These are phyloP conservation scores for Pachyramphus minor DNA, from an alignment of 2,113 vertebrate genomes.

Conservation along the genomic window DNA sequence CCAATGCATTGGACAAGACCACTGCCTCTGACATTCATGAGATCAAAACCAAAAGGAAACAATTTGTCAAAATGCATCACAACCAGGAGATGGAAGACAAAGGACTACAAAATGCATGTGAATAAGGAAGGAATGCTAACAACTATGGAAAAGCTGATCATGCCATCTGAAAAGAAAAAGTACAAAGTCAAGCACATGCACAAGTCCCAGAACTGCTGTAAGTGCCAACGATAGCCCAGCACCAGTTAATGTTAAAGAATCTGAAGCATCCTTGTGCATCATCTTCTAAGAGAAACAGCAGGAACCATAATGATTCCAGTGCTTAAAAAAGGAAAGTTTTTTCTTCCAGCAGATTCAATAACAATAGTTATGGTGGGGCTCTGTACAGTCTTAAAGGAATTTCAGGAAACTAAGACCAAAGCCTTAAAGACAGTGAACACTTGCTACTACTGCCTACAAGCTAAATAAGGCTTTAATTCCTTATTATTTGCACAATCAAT, in stretches of 20 bases:
- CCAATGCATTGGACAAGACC: neutral
- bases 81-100: neutral
- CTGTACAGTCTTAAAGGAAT: neutral
- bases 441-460: neutral
- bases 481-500: neutral
- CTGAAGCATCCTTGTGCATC: fast-evolving
- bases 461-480: neutral
- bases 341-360: neutral
- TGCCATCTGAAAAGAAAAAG: neutral
- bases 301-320: neutral
- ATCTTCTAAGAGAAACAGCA: neutral
- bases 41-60: neutral
- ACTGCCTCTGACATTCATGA: neutral
- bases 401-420: neutral
- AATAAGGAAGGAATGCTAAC: neutral
- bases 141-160: neutral
- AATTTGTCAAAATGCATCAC: neutral
- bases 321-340: neutral
- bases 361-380: neutral
- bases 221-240: neutral
- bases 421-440: neutral
- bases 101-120: neutral
- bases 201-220: neutral
- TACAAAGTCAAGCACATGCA: neutral
- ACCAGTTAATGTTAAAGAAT: neutral